phyloP scores from a whole-genome alignment of 1,140 invertebrate genomes.

The Zaprionus gabonicus region DNA sequence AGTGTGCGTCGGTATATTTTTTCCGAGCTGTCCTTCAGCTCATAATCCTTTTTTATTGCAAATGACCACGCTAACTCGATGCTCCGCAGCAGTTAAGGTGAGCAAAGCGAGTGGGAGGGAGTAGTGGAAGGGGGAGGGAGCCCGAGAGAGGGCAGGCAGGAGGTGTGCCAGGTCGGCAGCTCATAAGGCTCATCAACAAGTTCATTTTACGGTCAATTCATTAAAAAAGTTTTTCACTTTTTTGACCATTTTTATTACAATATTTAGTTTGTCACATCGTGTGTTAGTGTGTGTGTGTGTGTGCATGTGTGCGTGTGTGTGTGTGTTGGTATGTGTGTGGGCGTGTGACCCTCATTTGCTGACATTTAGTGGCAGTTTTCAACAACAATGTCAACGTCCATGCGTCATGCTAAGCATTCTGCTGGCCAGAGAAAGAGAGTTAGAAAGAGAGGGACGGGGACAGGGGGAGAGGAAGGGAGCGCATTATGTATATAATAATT shows the following conservation, averaged over 20 bases:
- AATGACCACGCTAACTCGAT: constrained; percentile 79
- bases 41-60: constrained; percentile 82
- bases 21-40: constrained; percentile 70
- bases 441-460: background rate
- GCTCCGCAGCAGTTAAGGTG: constrained; percentile 43
- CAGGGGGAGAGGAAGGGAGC: background rate
- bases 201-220: constrained; percentile 84
- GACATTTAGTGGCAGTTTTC: constrained; percentile 75
- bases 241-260: constrained; percentile 54
- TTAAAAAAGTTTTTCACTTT: constrained; percentile 75
- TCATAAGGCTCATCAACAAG: constrained; percentile 83
- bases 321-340: constrained; percentile 7
- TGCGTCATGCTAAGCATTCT: constrained; percentile 60
- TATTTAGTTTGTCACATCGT: constrained; percentile 56
- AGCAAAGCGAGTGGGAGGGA: background rate
- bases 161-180: constrained; percentile 51
- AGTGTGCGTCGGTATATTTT: constrained; percentile 34
- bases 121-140: background rate
- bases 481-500: constrained; percentile 21
- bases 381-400: constrained; percentile 56
- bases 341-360: constrained; percentile 78
- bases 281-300: constrained; percentile 16
- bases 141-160: background rate
- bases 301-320: constrained; percentile 3
- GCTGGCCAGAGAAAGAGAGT: background rate